Evolutionary conservation across 1,140 invertebrate species (phyloP), one percentile per base, ranked within the genome.

Genomic region (Procambarus virginalis): DNA sequence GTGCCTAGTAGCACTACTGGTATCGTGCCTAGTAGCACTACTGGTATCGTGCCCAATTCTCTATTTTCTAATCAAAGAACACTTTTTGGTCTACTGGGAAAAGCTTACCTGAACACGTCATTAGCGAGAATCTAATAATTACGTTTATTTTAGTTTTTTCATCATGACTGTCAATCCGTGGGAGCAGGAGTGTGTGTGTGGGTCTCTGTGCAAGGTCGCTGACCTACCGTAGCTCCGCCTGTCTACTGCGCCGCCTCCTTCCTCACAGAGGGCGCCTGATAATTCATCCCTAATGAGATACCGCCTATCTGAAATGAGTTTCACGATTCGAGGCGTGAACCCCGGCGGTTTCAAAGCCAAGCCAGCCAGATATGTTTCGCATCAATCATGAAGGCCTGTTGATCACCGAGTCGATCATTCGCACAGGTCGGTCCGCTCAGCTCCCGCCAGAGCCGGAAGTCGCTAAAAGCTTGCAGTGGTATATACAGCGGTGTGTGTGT

Each of bases 251-350:
- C 49, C 83, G 2, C 17, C 55, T 73, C 55, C 58, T n/a, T 48
- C 75, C 45, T 78, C 51, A 45, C 14, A 78, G 60, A 77, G 34
- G 51, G 82, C 88, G 75, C 73, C 73, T 48, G 76, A 89, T 89
- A 89, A 78, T 84, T 89, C 88, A 79, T 51, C 55, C 88, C 70
- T 89, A 89, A 89, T 89, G 81, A 89, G 88, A 76, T 89, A 76
- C 79, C 80, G 86, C 88, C 88, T 89, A 89, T 89, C 88, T 89
- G 82, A 89, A 89, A 89, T 89, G 88, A 89, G 88, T 83, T 89
- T 78, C 60, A 83, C 81, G 88, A 89, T 89, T 78, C 81, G 49
- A 83, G 81, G 55, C 81, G 80, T 79, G 88, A 89, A 64, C 81
- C 34, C 73, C 80, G 80, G 80, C 80, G 75, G 82, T 76, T 84